Base-by-base conservation (phyloP, 2,113 vertebrate species). In the Phalacrocorax carbo region DNA sequence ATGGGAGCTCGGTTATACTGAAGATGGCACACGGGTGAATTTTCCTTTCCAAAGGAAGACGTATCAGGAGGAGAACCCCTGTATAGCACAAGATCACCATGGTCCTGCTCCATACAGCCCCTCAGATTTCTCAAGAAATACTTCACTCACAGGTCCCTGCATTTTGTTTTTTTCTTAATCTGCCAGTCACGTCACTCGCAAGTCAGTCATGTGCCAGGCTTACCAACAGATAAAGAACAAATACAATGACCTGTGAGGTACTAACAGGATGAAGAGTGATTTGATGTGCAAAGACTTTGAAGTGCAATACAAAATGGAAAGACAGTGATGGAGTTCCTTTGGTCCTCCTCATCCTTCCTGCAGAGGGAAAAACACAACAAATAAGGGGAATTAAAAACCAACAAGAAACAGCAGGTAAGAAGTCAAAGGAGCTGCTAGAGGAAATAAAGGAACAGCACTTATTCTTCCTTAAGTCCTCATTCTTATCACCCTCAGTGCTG, bases 1-100 rank as follows among this genome's bases (percentile, higher is more conserved):
- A 4, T 5, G 0, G 32, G 29, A 55, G 29, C n/a, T 75, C 38
- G 4, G 8, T 32, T 71, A 38, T 19, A 1, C 48, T n/a, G n/a
- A 17, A 40, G 27, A 11, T 26, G 25, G 54, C 38, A 46, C 18
- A 5, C 25, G 22, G 65, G 11, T 80, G 20, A 60, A 17, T 57
- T 65, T 61, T 46, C 40, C 60, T 82, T 78, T 70, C 49, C 51
- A 20, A 65, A 21, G 30, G 60, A 55, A 51, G 10, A 12, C 36
- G 9, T 14, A 19, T 16, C 27, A 30, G 26, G 49, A 65, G 15
- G 5, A 62, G 20, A 86, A 9, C 5, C 3, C 4, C 10, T 20
- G 14, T 30, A 20, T 4, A 44, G 72, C 27, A 32, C 64, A 79
- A 19, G 40, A 51, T 25, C 62, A 52, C 20, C 19, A 4, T 8